A percentile compares a stretch with the other conserved stretches of the same genome.
Evolutionary conservation across 2,113 vertebrate genomes (phyloP).

Genomic region (Panthera leo): DNA sequence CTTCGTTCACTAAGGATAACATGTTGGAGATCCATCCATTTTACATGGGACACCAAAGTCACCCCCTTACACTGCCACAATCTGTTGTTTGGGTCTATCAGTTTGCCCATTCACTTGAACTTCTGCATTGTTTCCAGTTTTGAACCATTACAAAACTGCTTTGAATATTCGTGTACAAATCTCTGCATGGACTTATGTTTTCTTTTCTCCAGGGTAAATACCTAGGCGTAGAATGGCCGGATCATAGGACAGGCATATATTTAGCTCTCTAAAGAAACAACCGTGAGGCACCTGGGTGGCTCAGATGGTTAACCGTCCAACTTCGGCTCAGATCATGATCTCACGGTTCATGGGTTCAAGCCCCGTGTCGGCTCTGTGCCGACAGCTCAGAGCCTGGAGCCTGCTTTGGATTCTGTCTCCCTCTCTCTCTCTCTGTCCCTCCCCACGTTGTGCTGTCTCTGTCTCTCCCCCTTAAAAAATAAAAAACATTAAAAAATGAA

Average conservation of each 20-base stretch:
- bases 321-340: too few relatives aligned
- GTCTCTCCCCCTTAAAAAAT: too few relatives aligned
- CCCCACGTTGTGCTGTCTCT: too few relatives aligned
- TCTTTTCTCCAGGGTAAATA: not conserved
- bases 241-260: not conserved
- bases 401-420: too few relatives aligned
- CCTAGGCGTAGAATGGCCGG: not conserved
- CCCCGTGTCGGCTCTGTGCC: too few relatives aligned
- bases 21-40: not conserved
- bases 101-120: not conserved
- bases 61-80: not conserved
- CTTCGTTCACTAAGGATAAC: not conserved
- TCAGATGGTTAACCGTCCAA: too few relatives aligned
- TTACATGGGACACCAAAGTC: fast-evolving
- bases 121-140: not conserved
- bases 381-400: too few relatives aligned
- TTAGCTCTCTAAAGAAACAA: not conserved
- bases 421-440: too few relatives aligned
- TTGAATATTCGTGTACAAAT: not conserved
- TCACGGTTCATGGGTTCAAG: too few relatives aligned
- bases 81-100: not conserved
- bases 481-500: too few relatives aligned
- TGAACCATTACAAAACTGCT: not conserved
- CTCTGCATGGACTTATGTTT: not conserved
- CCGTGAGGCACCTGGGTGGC: too few relatives aligned